These are phyloP conservation scores for Bradynema listronoti DNA, from an alignment of 1,140 invertebrate genomes.

Conservation along the genomic window DNA sequence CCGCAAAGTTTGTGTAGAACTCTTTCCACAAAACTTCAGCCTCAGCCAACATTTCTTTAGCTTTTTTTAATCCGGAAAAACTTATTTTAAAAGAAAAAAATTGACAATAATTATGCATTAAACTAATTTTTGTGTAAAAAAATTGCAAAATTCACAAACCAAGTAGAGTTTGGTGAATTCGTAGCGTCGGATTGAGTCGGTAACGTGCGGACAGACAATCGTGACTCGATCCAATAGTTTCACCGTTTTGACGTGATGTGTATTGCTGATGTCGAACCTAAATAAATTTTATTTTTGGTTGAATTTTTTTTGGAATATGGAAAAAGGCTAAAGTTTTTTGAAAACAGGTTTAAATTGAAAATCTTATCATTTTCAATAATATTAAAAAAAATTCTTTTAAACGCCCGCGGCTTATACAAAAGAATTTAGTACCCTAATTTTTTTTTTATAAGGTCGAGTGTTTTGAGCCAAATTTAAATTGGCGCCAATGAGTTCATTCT, in stretches of 20 bases:
- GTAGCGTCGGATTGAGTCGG: slow-evolving; percentile 16
- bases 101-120: too few species aligned
- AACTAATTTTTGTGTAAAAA: too few species aligned
- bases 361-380: neutral
- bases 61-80: too few species aligned
- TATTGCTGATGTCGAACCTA: slow-evolving; percentile 51
- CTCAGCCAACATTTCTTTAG: too few species aligned
- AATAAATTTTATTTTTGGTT: slow-evolving; percentile 15
- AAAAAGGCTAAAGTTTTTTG: neutral
- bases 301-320: neutral
- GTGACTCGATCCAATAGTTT: slow-evolving; percentile 45
- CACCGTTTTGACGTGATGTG: slow-evolving; percentile 47
- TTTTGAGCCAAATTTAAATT: neutral
- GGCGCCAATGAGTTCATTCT: too few species aligned
- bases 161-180: slow-evolving; percentile 46
- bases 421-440: neutral
- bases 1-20: too few species aligned
- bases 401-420: neutral
- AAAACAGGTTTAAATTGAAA: neutral
- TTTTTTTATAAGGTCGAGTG: neutral
- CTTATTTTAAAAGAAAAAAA: too few species aligned
- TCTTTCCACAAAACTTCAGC: too few species aligned
- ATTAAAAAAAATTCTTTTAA: neutral
- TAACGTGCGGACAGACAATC: slow-evolving; percentile 43
- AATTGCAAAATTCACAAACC: slow-evolving; percentile 41